A percentile compares a stretch with the other conserved stretches of the same genome.
These are phyloP conservation scores for Channa argus DNA, from an alignment of 2,113 vertebrate genomes.

Conservation along the genomic window DNA sequence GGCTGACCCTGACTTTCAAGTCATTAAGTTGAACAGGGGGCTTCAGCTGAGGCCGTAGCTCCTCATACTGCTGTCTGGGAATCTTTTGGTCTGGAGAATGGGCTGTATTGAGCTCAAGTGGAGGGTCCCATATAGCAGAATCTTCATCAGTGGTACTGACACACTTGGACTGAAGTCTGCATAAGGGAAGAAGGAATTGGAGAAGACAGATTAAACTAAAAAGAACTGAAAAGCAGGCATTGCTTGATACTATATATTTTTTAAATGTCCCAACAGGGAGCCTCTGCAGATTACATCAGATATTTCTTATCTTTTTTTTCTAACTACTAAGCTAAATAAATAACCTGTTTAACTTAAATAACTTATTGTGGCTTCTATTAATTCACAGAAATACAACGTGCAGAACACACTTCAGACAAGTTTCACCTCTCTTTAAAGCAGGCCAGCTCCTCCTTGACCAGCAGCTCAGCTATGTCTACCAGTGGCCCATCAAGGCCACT, in stretches of 20 bases:
- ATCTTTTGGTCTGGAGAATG: neutral
- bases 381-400: neutral
- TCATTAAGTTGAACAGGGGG: conserved; percentile 66
- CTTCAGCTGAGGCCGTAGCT: conserved; percentile 33
- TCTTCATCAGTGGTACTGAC: conserved; percentile 3
- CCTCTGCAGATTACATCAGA: too few species aligned
- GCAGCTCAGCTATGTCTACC: conserved; percentile 63
- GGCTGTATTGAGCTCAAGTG: conserved; percentile 52
- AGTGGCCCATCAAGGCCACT: conserved; percentile 8
- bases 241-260: too few species aligned
- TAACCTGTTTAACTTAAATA: neutral
- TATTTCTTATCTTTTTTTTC: too few species aligned
- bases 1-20: conserved; percentile 83
- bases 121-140: conserved; percentile 75
- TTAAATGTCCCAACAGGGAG: too few species aligned
- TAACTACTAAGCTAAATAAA: too few species aligned
- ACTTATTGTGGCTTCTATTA: neutral
- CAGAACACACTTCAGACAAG: neutral
- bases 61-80: neutral
- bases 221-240: too few species aligned
- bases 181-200: too few species aligned
- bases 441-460: conserved; percentile 75
- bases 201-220: neutral
- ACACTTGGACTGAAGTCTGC: conserved; percentile 22
- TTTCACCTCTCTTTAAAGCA: conserved; percentile 64